Evolutionary conservation across 2,113 vertebrate species (phyloP).

Genomic region (Smithornis capensis): DNA sequence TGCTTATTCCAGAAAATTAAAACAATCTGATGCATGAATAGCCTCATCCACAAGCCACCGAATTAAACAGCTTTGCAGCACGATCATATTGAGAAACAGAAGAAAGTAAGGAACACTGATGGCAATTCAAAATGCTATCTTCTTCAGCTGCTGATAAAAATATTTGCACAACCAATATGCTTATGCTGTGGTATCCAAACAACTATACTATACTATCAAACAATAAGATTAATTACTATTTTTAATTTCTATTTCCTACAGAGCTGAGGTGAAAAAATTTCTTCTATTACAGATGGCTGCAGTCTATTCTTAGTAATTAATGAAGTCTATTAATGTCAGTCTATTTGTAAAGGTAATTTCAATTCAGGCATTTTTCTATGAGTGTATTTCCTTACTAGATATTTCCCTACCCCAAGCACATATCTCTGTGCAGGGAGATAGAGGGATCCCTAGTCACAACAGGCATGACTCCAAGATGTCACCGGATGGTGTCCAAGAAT

Average conservation of each 20-base stretch:
- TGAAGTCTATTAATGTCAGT: too few species aligned
- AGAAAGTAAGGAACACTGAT: background rate
- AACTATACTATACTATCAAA: background rate
- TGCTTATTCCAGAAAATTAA: background rate
- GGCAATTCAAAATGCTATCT: background rate
- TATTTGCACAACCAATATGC: background rate
- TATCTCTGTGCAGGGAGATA: background rate
- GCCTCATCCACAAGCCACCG: background rate
- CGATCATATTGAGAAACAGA: background rate
- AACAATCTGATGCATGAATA: background rate
- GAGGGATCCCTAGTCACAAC: slow-evolving; percentile 34
- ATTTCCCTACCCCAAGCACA: background rate
- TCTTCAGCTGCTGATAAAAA: background rate
- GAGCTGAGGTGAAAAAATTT: background rate
- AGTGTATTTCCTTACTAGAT: background rate
- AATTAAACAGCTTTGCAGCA: background rate
- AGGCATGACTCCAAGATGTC: background rate
- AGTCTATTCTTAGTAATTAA: background rate
- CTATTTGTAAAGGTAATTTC: background rate
- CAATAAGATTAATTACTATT: background rate
- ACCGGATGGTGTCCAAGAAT: slow-evolving; percentile 25
- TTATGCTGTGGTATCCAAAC: background rate
- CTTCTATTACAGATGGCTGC: background rate
- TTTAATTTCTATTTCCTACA: background rate
- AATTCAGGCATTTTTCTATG: background rate